Base-by-base conservation (phyloP, 2,888 invertebrate genomes). In the Polydesmus complanatus region DNA sequence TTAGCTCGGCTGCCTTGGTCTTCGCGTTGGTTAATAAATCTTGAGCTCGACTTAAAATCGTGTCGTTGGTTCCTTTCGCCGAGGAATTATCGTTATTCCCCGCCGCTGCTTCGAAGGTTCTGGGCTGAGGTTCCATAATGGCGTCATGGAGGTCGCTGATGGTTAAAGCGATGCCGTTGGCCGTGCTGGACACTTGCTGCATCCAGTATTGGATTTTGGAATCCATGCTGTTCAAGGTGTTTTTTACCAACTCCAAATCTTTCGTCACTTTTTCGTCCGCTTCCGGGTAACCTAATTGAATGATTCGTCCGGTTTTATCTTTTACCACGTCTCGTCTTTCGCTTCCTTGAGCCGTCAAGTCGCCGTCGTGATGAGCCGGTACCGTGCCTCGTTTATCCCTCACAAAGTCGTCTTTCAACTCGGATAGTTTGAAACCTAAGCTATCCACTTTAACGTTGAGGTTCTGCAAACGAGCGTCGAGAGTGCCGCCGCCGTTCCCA, bases 101-200 rank as follows among this genome's bases (percentile, higher is more conserved):
- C 11, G 8, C 14, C 56, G 18, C 3, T 19, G 27, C 3, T n/a
- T n/a, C n/a, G n/a, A n/a, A n/a, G n/a, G n/a, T n/a, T 8, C 8
- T 23, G 5, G 48, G 48, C 14, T n/a, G 14, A 19, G 58, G 57
- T 27, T 61, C 61, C 47, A 64, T 58, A n/a, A 64, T 50, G 19
- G 64, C 64, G 56, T 59, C 63, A 22, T 59, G 59, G 1, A 64
- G 25, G n/a, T 64, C 64, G 22, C 52, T 55, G 1, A 64, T 58
- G 55, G 60, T 51, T 51, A 58, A 50, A 23, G 57, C 61, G 14
- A 64, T 54, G 27, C 26, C 50, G 18, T 57, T 53, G 21, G 64
- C 60, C 19, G 58, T 60, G 14, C 52, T 49, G 3, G 58, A 27
- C 19, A 64, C 61, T 27, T 61, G 60, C 19, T 60, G 58, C 61